A percentile compares a stretch with the other conserved stretches of the same genome.
Evolutionary conservation across 2,888 invertebrate genomes (phyloP).

Genomic region (Coenonympha arcania): DNA sequence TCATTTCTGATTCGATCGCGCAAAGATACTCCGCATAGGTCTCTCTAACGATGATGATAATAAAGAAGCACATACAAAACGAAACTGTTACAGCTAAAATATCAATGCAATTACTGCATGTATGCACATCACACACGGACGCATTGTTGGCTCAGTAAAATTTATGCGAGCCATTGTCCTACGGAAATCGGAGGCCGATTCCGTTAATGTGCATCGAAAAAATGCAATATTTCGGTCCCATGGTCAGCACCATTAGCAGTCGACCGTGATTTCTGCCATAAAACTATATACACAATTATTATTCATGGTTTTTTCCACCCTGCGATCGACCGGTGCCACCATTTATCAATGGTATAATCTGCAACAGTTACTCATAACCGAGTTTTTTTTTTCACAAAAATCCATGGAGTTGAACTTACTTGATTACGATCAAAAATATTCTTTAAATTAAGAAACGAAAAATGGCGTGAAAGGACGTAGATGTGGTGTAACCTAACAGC

Average conservation of each 20-base stretch:
- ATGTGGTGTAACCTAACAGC: too few relatives aligned
- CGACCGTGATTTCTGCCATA: conserved; percentile 56
- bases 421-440: too few relatives aligned
- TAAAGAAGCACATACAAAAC: background rate
- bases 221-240: conserved; percentile 49
- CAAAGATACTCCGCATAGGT: too few relatives aligned
- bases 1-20: too few relatives aligned
- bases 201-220: conserved; percentile 64
- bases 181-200: conserved; percentile 65
- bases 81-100: background rate
- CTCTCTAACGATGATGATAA: too few relatives aligned
- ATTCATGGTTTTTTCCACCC: conserved; percentile 53
- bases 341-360: conserved; percentile 71
- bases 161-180: conserved; percentile 65
- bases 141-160: conserved; percentile 60
- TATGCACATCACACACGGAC: conserved; percentile 48
- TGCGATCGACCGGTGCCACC: conserved; percentile 55
- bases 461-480: too few relatives aligned
- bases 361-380: conserved; percentile 64
- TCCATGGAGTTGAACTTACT: conserved; percentile 39
- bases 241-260: conserved; percentile 58
- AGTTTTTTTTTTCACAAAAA: conserved; percentile 43
- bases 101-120: conserved; percentile 15
- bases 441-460: conserved; percentile 1
- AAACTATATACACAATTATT: conserved; percentile 56